Conservation (phyloP, 2,888 invertebrate genomes). For the Coecobrya sp. region DNA sequence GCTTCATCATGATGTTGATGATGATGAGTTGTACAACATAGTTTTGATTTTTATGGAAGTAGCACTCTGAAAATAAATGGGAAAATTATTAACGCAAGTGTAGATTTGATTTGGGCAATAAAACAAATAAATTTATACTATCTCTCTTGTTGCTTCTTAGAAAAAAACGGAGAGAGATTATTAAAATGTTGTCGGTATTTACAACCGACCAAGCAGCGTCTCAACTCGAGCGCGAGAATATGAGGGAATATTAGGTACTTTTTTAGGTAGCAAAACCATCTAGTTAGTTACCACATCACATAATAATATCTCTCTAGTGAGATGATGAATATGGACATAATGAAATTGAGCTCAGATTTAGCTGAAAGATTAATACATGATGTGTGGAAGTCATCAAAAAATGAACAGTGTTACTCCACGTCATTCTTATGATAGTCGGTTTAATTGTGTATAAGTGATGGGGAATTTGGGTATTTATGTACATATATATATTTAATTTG, state of each 20-base stretch:
- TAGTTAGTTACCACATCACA: not conserved
- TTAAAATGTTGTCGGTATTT: constrained; percentile 22
- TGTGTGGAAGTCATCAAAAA: constrained; percentile 77
- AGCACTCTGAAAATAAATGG: constrained; percentile 29
- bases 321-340: constrained; percentile 36
- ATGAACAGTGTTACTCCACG: constrained; percentile 50
- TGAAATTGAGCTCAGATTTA: constrained; percentile 50
- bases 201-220: constrained; percentile 7
- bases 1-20: constrained; percentile 3
- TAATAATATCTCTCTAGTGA: not conserved
- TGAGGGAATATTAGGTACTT: constrained; percentile 55
- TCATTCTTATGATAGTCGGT: not conserved
- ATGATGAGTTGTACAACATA: constrained; percentile 31
- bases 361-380: constrained; percentile 41
- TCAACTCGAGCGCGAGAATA: constrained; percentile 9
- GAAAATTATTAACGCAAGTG: constrained; percentile 41
- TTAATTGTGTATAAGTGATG: constrained; percentile 35
- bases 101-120: constrained; percentile 56
- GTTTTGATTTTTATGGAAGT: constrained; percentile 11
- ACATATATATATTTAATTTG: constrained; percentile 39
- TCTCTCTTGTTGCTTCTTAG: not conserved
- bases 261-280: constrained; percentile 33
- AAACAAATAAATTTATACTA: constrained; percentile 43
- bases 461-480: constrained; percentile 15
- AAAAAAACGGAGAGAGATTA: constrained; percentile 8